Conservation (phyloP, 2,113 vertebrate species). For the Tringa solitaria region DNA sequence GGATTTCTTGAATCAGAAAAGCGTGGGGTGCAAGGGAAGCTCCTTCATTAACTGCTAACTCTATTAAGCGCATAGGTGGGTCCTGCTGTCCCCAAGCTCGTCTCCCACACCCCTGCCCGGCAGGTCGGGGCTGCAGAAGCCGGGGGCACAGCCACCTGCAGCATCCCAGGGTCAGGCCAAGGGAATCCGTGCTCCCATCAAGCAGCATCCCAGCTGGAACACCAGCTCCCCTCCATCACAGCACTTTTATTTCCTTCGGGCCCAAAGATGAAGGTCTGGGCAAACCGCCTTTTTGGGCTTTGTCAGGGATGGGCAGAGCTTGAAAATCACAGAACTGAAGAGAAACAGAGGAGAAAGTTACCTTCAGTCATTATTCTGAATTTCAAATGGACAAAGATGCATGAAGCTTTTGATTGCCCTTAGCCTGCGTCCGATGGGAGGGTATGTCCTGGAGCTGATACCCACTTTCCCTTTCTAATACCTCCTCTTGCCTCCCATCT, state of each 20-base stretch:
- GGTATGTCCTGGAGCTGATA: background rate
- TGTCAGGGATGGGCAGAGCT: too few species aligned
- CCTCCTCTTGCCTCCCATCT: background rate
- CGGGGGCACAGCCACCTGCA: rapidly evolving
- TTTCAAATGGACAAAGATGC: background rate
- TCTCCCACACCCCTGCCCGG: rapidly evolving
- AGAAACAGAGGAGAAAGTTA: background rate
- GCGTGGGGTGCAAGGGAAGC: background rate
- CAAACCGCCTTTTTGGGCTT: background rate
- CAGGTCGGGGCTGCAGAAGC: rapidly evolving
- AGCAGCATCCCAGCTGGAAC: background rate
- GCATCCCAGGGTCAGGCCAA: background rate
- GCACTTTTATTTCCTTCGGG: background rate
- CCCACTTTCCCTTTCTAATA: too few species aligned
- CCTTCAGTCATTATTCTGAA: background rate
- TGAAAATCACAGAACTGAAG: background rate
- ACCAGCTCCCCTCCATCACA: background rate
- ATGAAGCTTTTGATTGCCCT: background rate
- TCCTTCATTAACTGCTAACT: background rate
- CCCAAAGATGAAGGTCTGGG: background rate
- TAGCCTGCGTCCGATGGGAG: rapidly evolving
- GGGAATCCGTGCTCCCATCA: background rate
- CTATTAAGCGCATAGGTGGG: background rate
- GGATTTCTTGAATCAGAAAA: background rate
- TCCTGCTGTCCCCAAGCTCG: background rate